Evolutionary conservation across 2,113 vertebrate species (phyloP).

Genomic region (Psittacus erithacus): DNA sequence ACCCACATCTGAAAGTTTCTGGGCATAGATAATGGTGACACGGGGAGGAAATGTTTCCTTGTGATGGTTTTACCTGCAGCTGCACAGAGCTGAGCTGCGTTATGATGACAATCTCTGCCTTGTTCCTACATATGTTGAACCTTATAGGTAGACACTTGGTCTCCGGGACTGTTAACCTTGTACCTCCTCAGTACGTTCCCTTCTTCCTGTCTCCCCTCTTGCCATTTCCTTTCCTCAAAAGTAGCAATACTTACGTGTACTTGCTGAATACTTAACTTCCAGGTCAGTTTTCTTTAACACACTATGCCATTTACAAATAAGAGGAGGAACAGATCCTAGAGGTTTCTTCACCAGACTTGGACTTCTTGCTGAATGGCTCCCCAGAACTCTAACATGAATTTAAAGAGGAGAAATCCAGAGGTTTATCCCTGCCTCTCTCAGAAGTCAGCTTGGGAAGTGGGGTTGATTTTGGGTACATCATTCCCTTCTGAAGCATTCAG

Average conservation of each 20-base stretch:
- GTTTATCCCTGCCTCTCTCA: background rate
- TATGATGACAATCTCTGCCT: background rate
- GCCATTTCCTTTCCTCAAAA: background rate
- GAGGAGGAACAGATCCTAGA: background rate
- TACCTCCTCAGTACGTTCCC: background rate
- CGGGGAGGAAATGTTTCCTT: background rate
- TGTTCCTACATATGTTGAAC: background rate
- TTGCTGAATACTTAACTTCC: background rate
- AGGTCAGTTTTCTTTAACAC: constrained; percentile 4
- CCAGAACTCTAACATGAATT: background rate
- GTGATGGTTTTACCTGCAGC: background rate
- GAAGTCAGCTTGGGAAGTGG: constrained; percentile 11
- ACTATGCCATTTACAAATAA: background rate
- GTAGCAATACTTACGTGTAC: constrained; percentile 21
- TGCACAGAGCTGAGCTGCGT: background rate
- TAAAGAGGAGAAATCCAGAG: background rate
- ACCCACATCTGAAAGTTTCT: background rate
- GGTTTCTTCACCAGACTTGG: constrained; percentile 59
- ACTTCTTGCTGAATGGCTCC: background rate
- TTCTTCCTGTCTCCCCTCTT: background rate
- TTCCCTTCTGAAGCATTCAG: constrained; percentile 48
- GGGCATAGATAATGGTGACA: background rate
- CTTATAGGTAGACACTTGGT: background rate
- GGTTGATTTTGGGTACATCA: constrained; percentile 3
- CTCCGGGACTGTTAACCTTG: constrained; percentile 39